These are phyloP conservation scores for Lycia hirtaria DNA, from an alignment of 2,888 invertebrate genomes.

Conservation along the genomic window DNA sequence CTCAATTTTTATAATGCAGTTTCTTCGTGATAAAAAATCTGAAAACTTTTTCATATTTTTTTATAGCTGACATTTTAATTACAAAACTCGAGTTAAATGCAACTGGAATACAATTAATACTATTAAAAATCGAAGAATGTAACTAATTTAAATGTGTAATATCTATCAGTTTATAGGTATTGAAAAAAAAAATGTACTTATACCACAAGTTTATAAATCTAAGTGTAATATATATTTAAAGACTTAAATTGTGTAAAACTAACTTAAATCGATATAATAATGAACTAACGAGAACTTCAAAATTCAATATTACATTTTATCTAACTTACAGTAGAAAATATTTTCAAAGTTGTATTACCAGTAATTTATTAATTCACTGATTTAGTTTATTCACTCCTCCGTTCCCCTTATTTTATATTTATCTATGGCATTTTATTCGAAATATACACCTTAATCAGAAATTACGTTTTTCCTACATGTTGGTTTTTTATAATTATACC, in stretches of 20 bases:
- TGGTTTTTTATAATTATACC: no score
- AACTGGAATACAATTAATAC: not conserved
- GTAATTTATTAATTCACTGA: constrained; percentile 12
- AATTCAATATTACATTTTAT: constrained; percentile 9
- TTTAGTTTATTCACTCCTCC: constrained; percentile 2
- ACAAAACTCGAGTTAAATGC: no score
- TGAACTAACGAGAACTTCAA: constrained; percentile 26
- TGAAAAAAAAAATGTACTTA: constrained; percentile 5
- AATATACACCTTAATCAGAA: constrained; percentile 1
- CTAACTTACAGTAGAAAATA: no score
- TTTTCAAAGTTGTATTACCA: no score
- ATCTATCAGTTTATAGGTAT: not conserved
- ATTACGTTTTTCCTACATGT: not conserved
- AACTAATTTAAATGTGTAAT: not conserved
- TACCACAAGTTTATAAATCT: constrained; percentile 4
- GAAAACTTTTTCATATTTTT: no score
- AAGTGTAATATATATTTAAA: constrained; percentile 4
- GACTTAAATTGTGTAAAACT: constrained; percentile 14
- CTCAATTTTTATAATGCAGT: no score
- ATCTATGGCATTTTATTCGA: constrained; percentile 22
- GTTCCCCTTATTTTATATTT: not conserved
- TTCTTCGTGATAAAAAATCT: no score
- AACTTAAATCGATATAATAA: constrained; percentile 11
- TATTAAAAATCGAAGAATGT: not conserved
- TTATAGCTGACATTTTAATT: no score